phyloP scores from a whole-genome alignment of 2,113 vertebrate species.

The Gymnobelideus leadbeateri region DNA sequence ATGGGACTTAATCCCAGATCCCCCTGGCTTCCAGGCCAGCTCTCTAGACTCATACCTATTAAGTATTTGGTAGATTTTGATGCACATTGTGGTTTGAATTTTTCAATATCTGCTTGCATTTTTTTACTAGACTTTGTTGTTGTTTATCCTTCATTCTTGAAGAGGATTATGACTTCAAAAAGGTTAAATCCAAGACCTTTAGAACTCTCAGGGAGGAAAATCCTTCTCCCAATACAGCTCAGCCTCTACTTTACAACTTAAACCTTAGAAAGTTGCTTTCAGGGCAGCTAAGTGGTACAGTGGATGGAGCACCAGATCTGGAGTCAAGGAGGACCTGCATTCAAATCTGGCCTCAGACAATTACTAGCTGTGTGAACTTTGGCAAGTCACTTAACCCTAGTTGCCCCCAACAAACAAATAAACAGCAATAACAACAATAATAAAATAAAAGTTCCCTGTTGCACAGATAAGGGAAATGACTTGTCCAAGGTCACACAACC shows the following conservation, averaged over 20 bases:
- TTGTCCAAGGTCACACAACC: not conserved
- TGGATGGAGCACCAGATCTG: not conserved
- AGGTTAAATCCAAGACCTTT: not conserved
- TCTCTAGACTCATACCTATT: not conserved
- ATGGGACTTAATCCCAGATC: not conserved
- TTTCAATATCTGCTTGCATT: not conserved
- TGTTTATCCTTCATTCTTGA: too few relatives aligned
- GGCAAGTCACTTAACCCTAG: not conserved
- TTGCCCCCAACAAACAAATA: not conserved
- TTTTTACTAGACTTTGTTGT: too few relatives aligned
- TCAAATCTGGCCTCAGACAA: not conserved
- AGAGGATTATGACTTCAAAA: too few relatives aligned
- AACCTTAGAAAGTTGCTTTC: not conserved
- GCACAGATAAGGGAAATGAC: not conserved
- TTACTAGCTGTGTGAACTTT: not conserved
- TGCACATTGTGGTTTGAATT: not conserved
- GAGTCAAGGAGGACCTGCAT: not conserved
- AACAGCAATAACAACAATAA: not conserved
- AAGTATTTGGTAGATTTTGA: slow-evolving; percentile 1
- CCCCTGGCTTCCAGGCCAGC: not conserved
- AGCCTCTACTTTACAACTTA: not conserved
- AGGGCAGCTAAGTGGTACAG: not conserved
- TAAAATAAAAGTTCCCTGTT: not conserved
- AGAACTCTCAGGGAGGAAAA: not conserved
- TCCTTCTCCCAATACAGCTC: not conserved